Evolutionary conservation across 2,888 invertebrate genomes (phyloP).

Genomic region (Melanophora roralis): DNA sequence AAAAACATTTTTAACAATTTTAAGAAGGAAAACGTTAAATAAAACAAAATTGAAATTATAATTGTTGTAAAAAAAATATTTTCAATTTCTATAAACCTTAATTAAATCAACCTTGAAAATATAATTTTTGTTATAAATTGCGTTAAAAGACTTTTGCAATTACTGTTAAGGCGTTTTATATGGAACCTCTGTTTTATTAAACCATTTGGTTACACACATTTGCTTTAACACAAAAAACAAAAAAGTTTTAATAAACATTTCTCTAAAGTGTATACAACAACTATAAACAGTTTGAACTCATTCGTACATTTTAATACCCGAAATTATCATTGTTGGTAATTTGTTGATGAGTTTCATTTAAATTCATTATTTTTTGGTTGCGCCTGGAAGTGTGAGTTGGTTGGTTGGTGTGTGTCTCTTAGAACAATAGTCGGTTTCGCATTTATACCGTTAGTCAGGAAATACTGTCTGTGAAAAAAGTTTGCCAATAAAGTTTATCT

Average conservation of each 20-base stretch:
- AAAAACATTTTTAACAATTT: too few relatives aligned
- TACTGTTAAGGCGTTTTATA: too few relatives aligned
- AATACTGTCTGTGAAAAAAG: conserved; percentile 2
- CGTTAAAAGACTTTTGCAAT: background rate
- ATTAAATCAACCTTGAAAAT: too few relatives aligned
- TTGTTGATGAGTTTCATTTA: background rate
- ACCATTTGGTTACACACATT: too few relatives aligned
- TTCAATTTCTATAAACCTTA: too few relatives aligned
- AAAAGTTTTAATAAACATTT: background rate
- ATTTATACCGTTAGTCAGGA: too few relatives aligned
- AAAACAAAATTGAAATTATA: too few relatives aligned
- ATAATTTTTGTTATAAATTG: too few relatives aligned
- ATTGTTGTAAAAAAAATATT: too few relatives aligned
- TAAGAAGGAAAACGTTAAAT: too few relatives aligned
- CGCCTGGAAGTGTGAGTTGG: background rate
- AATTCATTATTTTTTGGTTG: conserved; percentile 2
- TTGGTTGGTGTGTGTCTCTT: conserved; percentile 4
- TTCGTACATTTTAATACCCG: conserved; percentile 3
- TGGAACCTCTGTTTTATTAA: too few relatives aligned
- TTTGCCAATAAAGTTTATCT: conserved; percentile 47
- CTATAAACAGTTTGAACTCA: conserved; percentile 22
- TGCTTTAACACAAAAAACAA: background rate
- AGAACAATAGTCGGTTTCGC: background rate
- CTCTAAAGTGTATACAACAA: background rate
- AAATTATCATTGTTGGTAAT: conserved; percentile 9